Conservation (phyloP, 2,888 invertebrate species). For the Neria commutata region DNA sequence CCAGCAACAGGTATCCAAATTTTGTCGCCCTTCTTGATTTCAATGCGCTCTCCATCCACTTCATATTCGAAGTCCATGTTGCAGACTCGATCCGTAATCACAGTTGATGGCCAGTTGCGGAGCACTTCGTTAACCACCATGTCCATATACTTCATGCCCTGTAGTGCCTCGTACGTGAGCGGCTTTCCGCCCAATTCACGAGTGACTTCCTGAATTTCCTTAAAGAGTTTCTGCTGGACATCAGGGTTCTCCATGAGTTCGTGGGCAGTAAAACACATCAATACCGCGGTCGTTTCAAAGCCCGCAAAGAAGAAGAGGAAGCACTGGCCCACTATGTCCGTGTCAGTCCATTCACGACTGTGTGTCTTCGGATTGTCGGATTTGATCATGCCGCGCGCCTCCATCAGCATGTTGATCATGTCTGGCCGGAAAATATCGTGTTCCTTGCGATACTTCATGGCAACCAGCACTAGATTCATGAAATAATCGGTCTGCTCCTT, state of each 20-base stretch:
- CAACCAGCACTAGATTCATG: conserved; percentile 57
- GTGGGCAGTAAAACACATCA: conserved; percentile 65
- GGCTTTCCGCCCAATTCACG: conserved; percentile 61
- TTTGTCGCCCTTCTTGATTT: conserved; percentile 47
- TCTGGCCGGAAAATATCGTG: conserved; percentile 64
- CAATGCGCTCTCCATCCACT: conserved; percentile 43
- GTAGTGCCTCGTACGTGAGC: conserved; percentile 65
- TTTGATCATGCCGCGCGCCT: conserved; percentile 60
- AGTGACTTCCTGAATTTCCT: conserved; percentile 65
- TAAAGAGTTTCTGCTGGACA: conserved; percentile 64
- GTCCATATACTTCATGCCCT: conserved; percentile 69
- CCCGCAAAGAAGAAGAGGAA: conserved; percentile 67
- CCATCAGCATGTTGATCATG: conserved; percentile 66
- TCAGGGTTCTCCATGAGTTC: conserved; percentile 68
- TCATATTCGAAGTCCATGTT: conserved; percentile 63
- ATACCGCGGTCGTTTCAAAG: conserved; percentile 63
- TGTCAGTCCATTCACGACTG: conserved; percentile 59
- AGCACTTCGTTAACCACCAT: conserved; percentile 64
- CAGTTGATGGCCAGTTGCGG: conserved; percentile 64
- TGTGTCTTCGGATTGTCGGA: conserved; percentile 39
- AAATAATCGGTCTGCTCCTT: conserved; percentile 58
- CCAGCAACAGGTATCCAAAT: conserved; percentile 60
- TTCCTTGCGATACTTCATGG: conserved; percentile 62
- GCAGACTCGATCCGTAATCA: conserved; percentile 64
- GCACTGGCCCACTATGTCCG: conserved; percentile 67